These are phyloP conservation scores for Reticulitermes speratus DNA, from an alignment of 1,140 invertebrate genomes.

Conservation along the genomic window DNA sequence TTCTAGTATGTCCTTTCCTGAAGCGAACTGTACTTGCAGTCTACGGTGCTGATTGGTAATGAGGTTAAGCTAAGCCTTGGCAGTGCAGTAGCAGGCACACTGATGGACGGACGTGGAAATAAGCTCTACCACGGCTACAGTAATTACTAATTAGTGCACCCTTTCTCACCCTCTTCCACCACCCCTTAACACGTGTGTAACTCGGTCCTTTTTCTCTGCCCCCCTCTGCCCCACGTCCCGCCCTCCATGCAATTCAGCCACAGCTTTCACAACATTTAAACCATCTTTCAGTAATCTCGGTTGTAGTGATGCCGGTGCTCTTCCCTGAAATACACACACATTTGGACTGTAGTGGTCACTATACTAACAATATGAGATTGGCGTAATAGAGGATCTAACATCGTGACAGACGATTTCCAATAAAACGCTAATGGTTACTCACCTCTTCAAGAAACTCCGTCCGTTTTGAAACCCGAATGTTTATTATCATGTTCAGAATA, in stretches of 20 bases:
- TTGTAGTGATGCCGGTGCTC: background rate
- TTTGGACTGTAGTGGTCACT: no score
- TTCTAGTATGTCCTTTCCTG: no score
- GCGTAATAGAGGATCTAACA: no score
- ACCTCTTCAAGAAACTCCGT: no score
- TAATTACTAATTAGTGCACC: slow-evolving; percentile 14
- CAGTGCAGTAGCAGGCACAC: background rate
- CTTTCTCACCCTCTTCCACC: background rate
- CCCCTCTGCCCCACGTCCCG: background rate
- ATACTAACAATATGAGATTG: no score
- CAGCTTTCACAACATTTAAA: background rate
- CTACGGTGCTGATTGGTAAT: slow-evolving; percentile 9
- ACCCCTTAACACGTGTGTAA: background rate
- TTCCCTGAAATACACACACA: no score
- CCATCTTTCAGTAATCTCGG: background rate
- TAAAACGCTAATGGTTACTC: no score
- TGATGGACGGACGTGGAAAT: background rate
- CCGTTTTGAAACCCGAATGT: no score
- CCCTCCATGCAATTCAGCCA: background rate
- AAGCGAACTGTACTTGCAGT: background rate
- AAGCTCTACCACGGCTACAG: background rate
- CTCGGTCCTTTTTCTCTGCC: background rate
- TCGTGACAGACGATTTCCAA: no score
- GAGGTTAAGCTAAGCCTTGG: background rate
- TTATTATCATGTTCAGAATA: no score